A percentile compares a stretch with the other conserved stretches of the same genome.
phyloP scores from a whole-genome alignment of 2,113 vertebrate genomes.

The Clarias batrachus region DNA sequence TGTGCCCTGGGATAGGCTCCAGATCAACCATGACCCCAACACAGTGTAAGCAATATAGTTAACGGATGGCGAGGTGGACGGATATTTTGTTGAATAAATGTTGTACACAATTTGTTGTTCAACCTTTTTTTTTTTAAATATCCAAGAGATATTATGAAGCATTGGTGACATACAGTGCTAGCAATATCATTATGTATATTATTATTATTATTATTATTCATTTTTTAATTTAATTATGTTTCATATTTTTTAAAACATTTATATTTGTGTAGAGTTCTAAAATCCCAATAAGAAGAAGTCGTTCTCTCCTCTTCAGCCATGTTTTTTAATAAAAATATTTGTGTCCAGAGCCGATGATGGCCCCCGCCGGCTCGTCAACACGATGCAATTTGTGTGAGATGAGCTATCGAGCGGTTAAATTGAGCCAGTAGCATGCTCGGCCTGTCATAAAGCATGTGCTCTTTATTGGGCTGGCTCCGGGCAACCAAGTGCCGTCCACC shows the following conservation, averaged over 20 bases:
- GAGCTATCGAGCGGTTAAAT: conserved; percentile 71
- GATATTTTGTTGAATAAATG: not conserved
- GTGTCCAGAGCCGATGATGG: conserved; percentile 35
- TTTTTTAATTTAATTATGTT: not conserved
- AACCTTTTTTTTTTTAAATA: not conserved
- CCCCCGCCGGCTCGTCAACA: conserved; percentile 53
- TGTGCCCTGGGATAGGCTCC: too few relatives aligned
- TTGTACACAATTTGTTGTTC: not conserved
- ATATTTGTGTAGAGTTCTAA: not conserved
- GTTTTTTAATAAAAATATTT: conserved; percentile 29
- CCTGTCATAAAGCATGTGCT: conserved; percentile 73
- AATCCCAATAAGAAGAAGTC: not conserved
- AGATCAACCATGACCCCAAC: too few relatives aligned
- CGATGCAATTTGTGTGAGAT: conserved; percentile 67
- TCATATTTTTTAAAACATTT: not conserved
- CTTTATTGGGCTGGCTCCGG: conserved; percentile 66
- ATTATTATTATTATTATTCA: not conserved
- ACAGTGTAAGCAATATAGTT: too few relatives aligned
- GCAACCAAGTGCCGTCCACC: conserved; percentile 40
- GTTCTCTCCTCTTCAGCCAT: conserved; percentile 32
- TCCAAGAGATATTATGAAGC: not conserved
- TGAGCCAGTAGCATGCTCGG: conserved; percentile 62
- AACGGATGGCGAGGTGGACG: too few relatives aligned
- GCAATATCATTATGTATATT: too few relatives aligned
- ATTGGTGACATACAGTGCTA: not conserved